These are phyloP conservation scores for Eustalomyia histrio DNA, from an alignment of 2,888 invertebrate species.

Conservation along the genomic window DNA sequence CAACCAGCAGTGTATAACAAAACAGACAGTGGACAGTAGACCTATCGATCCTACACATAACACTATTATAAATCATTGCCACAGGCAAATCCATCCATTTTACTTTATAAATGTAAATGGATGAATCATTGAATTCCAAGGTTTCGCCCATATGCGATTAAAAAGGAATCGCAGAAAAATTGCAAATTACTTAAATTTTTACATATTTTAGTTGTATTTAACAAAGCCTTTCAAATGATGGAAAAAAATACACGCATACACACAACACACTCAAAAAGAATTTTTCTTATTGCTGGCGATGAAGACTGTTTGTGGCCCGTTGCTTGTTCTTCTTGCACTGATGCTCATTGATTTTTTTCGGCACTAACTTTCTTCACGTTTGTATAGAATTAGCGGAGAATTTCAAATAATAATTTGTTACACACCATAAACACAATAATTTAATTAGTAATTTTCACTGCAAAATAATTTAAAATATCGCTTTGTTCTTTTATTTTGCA, in stretches of 20 bases:
- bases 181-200: background rate
- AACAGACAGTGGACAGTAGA: background rate
- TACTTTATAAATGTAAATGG: too few species aligned
- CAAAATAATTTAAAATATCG: constrained; percentile 30
- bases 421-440: too few species aligned
- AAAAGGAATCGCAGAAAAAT: too few species aligned
- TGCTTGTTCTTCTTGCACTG: constrained; percentile 53
- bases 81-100: background rate
- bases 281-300: background rate
- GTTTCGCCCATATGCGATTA: too few species aligned
- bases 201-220: background rate
- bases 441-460: constrained; percentile 34
- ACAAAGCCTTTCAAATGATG: background rate
- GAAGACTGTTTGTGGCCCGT: constrained; percentile 11
- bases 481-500: constrained; percentile 48
- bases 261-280: background rate
- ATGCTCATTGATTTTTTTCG: constrained; percentile 63
- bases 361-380: constrained; percentile 7
- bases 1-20: background rate
- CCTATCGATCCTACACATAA: background rate
- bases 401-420: too few species aligned
- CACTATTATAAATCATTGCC: background rate
- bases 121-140: too few species aligned
- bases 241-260: background rate
- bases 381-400: too few species aligned